Evolutionary conservation across 2,888 invertebrate species (phyloP).

Genomic region (Polydrusus pterygomalis): DNA sequence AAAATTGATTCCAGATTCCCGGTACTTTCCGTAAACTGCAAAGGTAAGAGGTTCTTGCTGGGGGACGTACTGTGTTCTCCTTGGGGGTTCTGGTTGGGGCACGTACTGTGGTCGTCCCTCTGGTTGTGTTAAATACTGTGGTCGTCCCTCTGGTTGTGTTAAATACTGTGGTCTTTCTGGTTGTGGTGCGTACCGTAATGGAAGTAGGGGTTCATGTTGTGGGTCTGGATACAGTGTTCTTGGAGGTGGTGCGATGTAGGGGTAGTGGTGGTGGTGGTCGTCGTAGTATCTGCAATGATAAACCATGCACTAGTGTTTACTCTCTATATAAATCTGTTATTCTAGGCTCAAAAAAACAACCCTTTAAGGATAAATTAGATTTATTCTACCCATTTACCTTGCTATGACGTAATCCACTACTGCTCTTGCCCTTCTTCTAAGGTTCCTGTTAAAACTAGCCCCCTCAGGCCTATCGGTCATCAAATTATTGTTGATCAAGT

Average conservation of each 20-base stretch:
- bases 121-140: background rate
- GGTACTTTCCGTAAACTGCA: constrained; percentile 71
- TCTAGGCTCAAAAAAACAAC: too few species aligned
- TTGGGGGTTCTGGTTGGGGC: constrained; percentile 50
- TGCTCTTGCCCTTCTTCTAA: constrained; percentile 60
- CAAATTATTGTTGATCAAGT: constrained; percentile 13
- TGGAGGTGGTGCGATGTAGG: constrained; percentile 24
- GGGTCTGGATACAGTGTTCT: background rate
- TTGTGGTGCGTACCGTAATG: too few species aligned
- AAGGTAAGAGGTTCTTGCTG: constrained; percentile 64
- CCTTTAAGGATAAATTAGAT: too few species aligned
- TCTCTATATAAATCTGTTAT: too few species aligned
- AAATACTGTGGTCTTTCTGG: too few species aligned
- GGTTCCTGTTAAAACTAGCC: constrained; percentile 32
- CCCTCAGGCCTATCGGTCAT: constrained; percentile 9
- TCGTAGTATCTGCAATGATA: constrained; percentile 50
- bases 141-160: too few species aligned
- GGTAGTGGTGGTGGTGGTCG: constrained; percentile 44
- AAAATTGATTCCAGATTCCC: constrained; percentile 76
- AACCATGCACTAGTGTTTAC: too few species aligned
- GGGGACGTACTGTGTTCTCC: constrained; percentile 32
- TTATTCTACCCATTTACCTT: constrained; percentile 56
- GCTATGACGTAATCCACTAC: constrained; percentile 69
- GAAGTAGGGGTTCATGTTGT: too few species aligned
- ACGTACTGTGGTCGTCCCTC: background rate